Base-by-base conservation (phyloP, 2,888 invertebrate species). In the Ametastegia equiseti region DNA sequence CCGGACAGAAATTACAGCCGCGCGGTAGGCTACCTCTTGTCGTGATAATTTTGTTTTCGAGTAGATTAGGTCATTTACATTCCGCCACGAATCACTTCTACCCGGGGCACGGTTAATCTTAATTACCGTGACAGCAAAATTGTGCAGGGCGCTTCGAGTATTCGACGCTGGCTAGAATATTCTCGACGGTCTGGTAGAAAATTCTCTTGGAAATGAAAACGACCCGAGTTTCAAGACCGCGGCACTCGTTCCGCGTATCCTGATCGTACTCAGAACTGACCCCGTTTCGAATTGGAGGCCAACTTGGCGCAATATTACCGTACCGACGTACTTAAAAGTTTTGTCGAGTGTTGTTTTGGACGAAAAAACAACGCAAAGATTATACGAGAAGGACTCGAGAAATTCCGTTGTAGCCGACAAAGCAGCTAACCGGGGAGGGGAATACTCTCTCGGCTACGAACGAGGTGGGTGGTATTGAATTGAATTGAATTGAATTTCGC, bases 401-500 rank as follows among this genome's bases (percentile, higher is more conserved):
- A 54, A 54, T 3, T 30, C 11, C 11, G 9, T 63, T 1, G 30
- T n/a, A 54, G 9, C 13, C 67, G 2, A n/a, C n/a, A n/a, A n/a
- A n/a, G n/a, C 15, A n/a, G 5, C 36, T 13, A 1, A 3, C 19
- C 33, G 47, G 4, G 4, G 30, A 13, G 15, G 4, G 1, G 13
- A 54, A 23, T 36, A 36, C 36, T 36, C 11, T 11, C 7, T 36
- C 23, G n/a, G 13, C n/a, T 69, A 36, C 9, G 0, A 69, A 13
- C 27, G 30, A 65, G 67, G 33, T 30, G 45, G 65, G 27, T 67
- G 54, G 33, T 80, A 15, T 45, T 79, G n/a, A n/a, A n/a, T n/a
- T n/a, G n/a, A 80, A 54, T 36, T 80, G 9, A 39, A 67, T 4
- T n/a, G n/a, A 69, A 69, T 50, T 45, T 63, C 47, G 23, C 36